These are phyloP conservation scores for Coptodon bakossiorum DNA, from an alignment of 2,113 vertebrate genomes.

Conservation along the genomic window DNA sequence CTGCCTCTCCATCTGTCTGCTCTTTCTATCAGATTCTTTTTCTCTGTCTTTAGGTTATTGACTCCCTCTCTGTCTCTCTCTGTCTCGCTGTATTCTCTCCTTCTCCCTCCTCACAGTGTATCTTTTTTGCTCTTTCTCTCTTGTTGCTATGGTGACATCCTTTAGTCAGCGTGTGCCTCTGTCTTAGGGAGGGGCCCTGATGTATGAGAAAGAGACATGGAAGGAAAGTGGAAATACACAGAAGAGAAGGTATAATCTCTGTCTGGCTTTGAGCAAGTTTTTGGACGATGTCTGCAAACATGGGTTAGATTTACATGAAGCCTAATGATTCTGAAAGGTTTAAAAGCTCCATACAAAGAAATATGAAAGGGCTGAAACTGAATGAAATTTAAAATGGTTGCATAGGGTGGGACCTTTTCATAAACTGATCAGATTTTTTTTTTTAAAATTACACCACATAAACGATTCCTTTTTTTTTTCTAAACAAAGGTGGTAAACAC, in stretches of 20 bases:
- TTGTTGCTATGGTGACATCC: constrained; percentile 69
- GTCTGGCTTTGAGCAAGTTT: background rate
- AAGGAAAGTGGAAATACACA: background rate
- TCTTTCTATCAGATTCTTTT: constrained; percentile 47
- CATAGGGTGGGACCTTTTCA: background rate
- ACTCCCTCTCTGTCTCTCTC: constrained; percentile 35
- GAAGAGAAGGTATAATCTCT: background rate
- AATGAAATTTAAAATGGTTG: background rate
- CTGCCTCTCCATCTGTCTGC: constrained; percentile 53
- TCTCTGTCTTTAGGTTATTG: constrained; percentile 55
- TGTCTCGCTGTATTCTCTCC: constrained; percentile 30
- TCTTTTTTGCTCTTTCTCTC: constrained; percentile 48
- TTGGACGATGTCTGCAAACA: background rate
- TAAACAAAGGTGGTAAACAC: background rate
- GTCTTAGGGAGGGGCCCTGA: constrained; percentile 59
- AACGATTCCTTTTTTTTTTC: fast-evolving
- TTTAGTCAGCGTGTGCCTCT: constrained; percentile 47
- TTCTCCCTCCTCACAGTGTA: constrained; percentile 33
- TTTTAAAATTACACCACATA: fast-evolving
- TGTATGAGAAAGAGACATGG: constrained; percentile 41
- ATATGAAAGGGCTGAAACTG: background rate
- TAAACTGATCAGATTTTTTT: background rate
- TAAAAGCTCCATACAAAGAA: background rate
- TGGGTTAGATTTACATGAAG: background rate
- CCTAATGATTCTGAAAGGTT: background rate